These are phyloP conservation scores for Platycercus adscitus DNA, from an alignment of 2,113 vertebrate species.

Conservation along the genomic window DNA sequence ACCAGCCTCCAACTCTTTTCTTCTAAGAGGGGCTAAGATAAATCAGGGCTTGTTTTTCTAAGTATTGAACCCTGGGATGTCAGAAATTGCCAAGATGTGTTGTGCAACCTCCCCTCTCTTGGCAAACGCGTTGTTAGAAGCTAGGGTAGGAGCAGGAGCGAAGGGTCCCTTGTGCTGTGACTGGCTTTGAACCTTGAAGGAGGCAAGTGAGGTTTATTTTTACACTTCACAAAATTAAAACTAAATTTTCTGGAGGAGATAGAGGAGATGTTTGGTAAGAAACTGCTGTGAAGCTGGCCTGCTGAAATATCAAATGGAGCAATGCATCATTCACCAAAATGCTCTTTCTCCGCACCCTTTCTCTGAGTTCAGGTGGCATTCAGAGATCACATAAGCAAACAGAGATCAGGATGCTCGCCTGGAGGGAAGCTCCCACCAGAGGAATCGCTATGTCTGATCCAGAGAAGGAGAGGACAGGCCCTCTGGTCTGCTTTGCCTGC, in stretches of 20 bases:
- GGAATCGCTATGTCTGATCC: background rate
- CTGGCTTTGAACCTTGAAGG: background rate
- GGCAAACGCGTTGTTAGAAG: background rate
- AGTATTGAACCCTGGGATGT: background rate
- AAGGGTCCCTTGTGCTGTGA: background rate
- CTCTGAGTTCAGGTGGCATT: background rate
- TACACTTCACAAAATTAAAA: background rate
- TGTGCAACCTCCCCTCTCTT: background rate
- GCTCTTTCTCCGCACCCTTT: background rate
- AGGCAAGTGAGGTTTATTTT: background rate
- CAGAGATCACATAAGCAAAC: background rate
- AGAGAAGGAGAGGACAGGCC: background rate
- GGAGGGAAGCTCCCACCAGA: background rate
- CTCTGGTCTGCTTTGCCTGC: background rate
- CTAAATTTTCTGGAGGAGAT: rapidly evolving
- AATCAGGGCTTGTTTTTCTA: background rate
- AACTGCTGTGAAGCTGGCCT: background rate
- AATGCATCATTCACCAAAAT: background rate
- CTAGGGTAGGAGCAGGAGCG: background rate
- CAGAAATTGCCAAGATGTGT: background rate
- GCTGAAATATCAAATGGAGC: background rate
- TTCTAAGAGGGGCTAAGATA: background rate
- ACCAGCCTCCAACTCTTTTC: background rate
- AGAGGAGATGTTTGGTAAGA: background rate
- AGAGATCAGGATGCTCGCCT: background rate